Base-by-base conservation (phyloP, 2,888 invertebrate species). In the Watsonalla binaria region DNA sequence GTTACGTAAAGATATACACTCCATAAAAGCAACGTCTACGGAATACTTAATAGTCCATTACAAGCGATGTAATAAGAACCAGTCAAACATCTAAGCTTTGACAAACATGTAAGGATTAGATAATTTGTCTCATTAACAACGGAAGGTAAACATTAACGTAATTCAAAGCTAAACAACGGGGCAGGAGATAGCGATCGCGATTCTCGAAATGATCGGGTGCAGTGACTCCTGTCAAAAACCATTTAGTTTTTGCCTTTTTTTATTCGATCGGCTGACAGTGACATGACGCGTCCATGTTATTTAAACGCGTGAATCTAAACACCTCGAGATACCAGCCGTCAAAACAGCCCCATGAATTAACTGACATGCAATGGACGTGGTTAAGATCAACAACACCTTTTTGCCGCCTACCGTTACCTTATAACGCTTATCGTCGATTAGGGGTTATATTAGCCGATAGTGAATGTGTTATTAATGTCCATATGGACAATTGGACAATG, bases 291-390 rank as follows among this genome's bases (percentile, higher is more conserved):
- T 66, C 65, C 66, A 68, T 65, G 60, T 69, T 63, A 63, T 61
- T 62, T 66, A 76, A 77, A 78, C 70, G 82, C 74, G 80, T 76
- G 72, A 80, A 83, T 65, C 61, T 63, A 64, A 76, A 73, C 71
- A 69, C 72, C 61, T 57, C 56, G 62, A 63, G 60, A 63, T 59
- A 66, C 56, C 55, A 70, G 61, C 65, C 65, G 78, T 81, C 78
- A 79, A 72, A 84, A 81, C 72, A 80, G 73, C 72, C 61, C 66
- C 65, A 59, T 58, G 60, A 66, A 60, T 48, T 34, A 66, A 62
- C 59, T 61, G 61, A 65, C 64, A 66, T 65, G 63, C 68, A 66
- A 71, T 68, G 54, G 64, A 71, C 71, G 76, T 72, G 75, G 73
- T 67, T 62, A 70, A 66, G 75, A 74, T 67, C 62, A 70, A 66